Evolutionary conservation across 2,888 invertebrate species (phyloP), one percentile per base, ranked within the genome.

Genomic region (Laothoe populi): DNA sequence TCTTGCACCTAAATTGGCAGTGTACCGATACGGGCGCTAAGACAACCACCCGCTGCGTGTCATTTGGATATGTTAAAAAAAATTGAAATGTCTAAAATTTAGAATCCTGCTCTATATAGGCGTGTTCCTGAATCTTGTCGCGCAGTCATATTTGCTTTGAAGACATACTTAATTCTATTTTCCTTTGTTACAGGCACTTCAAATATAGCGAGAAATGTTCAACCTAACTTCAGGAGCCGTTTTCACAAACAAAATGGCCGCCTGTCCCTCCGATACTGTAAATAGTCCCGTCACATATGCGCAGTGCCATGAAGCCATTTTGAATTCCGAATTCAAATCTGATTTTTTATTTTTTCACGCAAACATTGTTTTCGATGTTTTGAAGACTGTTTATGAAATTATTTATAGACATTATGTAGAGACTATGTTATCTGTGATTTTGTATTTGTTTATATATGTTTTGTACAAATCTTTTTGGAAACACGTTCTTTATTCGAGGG

Each of bases 401-500:
- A 1, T 78, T 2, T 66, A 59, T 11, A 74, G 74, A 1, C 65
- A 82, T 69, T 66, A 65, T 64, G 49, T 62, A n/a, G 49, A 66
- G 40, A 66, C 83, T 44, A 2, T 79, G 1, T 11, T 72, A 1
- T 48, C 72, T 75, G 69, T 80, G 70, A 66, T 79, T 45, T 42
- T 83, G 40, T 49, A 72, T 61, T 62, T 79, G 60, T 11, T 84
- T n/a, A 24, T 84, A 0, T 72, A 74, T 58, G 53, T 78, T 0
- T 16, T 82, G 0, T 87, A 84, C 63, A 89, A 79, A 46, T 78
- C 82, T 49, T 90, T 78, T 69, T 79, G 76, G 67, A 81, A 67
- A 57, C 90, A 87, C 0, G 65, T 84, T 5, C 35, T 83, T 3
- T 86, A 84, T 68, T 73, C 72, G 38, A 88, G 82, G 81, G 90